Conservation (phyloP, 2,797 vertebrate genomes). For the Enteromius thamalakanensis region DNA sequence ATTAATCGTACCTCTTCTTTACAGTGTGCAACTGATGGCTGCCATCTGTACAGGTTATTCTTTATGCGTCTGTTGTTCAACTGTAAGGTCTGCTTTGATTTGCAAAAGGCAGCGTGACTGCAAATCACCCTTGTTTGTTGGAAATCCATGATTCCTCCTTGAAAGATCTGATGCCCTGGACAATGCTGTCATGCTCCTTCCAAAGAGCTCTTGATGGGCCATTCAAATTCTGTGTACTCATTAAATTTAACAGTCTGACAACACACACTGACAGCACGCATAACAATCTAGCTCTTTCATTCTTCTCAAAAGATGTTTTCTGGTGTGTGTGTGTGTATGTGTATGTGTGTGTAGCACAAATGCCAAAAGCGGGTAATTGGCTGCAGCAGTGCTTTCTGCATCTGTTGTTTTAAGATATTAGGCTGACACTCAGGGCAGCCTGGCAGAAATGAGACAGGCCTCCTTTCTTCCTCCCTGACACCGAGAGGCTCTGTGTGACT, state of each 20-base stretch:
- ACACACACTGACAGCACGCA: conserved; percentile 79
- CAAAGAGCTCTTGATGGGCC: conserved; percentile 81
- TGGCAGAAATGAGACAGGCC: conserved; percentile 75
- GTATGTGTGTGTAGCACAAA: conserved; percentile 40
- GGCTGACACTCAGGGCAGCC: conserved; percentile 79
- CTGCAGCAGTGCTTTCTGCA: conserved; percentile 77
- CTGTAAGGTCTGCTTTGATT: conserved; percentile 53
- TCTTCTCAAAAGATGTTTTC: conserved; percentile 81
- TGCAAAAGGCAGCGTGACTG: conserved; percentile 45
- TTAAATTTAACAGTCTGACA: conserved; percentile 86
- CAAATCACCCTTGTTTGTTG: conserved; percentile 62
- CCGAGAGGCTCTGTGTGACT: conserved; percentile 61
- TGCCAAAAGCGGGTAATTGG: conserved; percentile 84
- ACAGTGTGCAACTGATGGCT: conserved; percentile 31
- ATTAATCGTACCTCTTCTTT: conserved; percentile 28
- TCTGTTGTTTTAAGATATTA: conserved; percentile 85
- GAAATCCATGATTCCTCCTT: conserved; percentile 69
- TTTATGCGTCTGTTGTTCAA: conserved; percentile 44
- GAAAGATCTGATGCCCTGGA: conserved; percentile 75
- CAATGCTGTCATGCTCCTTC: conserved; percentile 75
- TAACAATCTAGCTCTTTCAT: conserved; percentile 79
- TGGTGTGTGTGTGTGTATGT: conserved; percentile 58
- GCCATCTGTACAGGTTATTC: conserved; percentile 21
- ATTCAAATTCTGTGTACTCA: conserved; percentile 83
- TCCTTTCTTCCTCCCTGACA: conserved; percentile 44